These are phyloP conservation scores for Laterallus jamaicensis DNA, from an alignment of 2,113 vertebrate species.

Conservation along the genomic window DNA sequence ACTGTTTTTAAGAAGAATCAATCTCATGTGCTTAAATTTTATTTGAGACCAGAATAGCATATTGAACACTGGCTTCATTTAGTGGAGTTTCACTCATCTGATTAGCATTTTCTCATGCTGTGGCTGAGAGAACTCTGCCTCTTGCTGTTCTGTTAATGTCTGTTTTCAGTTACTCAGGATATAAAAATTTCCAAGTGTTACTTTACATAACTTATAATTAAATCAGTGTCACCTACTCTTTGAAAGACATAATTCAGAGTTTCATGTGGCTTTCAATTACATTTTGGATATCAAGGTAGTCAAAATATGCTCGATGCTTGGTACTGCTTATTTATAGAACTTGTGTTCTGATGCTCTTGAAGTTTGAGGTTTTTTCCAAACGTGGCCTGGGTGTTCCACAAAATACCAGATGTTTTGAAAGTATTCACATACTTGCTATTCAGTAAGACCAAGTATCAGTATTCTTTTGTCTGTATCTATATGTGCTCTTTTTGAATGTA, in stretches of 20 bases:
- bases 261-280: background rate
- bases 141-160: conserved; percentile 49
- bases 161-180: conserved; percentile 16
- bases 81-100: background rate
- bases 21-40: background rate
- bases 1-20: background rate
- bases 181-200: conserved; percentile 7
- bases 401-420: background rate
- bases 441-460: background rate
- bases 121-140: background rate
- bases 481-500: background rate
- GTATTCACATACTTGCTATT: background rate
- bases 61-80: conserved; percentile 3
- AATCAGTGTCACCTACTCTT: background rate
- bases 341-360: background rate
- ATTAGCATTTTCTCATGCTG: background rate
- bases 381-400: background rate
- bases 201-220: conserved; percentile 24
- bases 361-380: background rate
- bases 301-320: background rate
- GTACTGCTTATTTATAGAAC: background rate
- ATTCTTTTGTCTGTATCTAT: background rate
- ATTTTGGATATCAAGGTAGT: background rate
- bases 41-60: background rate
- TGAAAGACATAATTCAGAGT: background rate